Evolutionary conservation across 2,113 vertebrate genomes (phyloP).

Genomic region (Pomatorhinus ruficollis): DNA sequence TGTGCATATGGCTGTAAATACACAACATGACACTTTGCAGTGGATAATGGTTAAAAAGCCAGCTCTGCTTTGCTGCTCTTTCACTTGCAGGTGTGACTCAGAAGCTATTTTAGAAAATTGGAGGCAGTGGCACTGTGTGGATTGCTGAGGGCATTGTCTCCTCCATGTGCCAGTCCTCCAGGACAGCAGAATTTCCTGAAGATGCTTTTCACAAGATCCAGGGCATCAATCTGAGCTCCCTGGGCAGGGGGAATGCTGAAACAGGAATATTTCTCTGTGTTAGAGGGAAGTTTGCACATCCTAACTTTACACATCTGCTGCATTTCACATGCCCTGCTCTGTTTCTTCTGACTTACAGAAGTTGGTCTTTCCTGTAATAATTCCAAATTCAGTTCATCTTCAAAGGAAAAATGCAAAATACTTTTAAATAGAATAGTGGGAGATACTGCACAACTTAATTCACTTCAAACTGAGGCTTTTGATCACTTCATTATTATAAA

Average conservation of each 20-base stretch:
- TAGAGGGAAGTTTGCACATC: not conserved
- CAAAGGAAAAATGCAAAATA: not conserved
- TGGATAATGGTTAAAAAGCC: not conserved
- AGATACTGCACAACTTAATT: not conserved
- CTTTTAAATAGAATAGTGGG: not conserved
- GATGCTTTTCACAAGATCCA: not conserved
- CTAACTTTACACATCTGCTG: not conserved
- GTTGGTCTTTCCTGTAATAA: not conserved
- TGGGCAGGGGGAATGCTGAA: not conserved
- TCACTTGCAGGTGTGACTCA: not conserved
- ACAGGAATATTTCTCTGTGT: not conserved
- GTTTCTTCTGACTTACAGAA: not conserved
- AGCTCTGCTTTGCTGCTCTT: not conserved
- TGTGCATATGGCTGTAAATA: not conserved
- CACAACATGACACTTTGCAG: not conserved
- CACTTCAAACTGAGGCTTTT: not conserved
- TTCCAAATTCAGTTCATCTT: not conserved
- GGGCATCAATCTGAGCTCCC: not conserved
- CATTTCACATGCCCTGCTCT: not conserved
- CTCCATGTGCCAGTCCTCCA: not conserved
- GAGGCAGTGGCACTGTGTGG: not conserved
- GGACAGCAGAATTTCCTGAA: not conserved
- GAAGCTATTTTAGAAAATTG: not conserved
- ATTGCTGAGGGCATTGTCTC: not conserved
- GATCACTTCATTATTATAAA: not conserved